A percentile compares a stretch with the other conserved stretches of the same genome.
phyloP scores from a whole-genome alignment of 2,113 vertebrate genomes.

The Xyliphius kryptos region DNA sequence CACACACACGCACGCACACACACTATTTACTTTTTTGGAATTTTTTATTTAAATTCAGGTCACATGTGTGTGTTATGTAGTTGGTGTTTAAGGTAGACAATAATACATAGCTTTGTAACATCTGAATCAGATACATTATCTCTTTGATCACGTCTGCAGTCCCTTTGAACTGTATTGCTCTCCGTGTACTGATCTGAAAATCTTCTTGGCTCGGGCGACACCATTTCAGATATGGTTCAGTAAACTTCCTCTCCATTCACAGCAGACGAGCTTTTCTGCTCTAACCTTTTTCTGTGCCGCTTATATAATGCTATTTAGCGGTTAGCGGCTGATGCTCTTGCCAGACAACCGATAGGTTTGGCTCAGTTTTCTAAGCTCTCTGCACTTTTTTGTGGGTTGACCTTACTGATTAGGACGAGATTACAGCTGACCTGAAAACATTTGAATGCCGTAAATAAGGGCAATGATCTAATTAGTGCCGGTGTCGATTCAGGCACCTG shows the following conservation, averaged over 20 bases:
- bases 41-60: too few species aligned
- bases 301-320: conserved; percentile 28
- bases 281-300: conserved; percentile 24
- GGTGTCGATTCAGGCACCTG: conserved; percentile 16
- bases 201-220: conserved; percentile 9
- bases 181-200: conserved; percentile 8
- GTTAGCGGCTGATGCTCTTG: conserved; percentile 22
- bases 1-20: too few species aligned
- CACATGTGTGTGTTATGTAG: too few species aligned
- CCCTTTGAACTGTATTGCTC: background rate
- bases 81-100: too few species aligned
- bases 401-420: conserved; percentile 45
- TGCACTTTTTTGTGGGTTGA: conserved; percentile 42
- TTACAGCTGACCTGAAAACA: conserved; percentile 47
- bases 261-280: background rate
- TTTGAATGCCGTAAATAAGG: conserved; percentile 46
- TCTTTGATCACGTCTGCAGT: too few species aligned
- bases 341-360: conserved; percentile 15
- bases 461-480: conserved; percentile 42
- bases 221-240: conserved; percentile 22
- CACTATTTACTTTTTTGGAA: too few species aligned
- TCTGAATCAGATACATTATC: too few species aligned
- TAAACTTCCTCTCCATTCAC: conserved; percentile 20
- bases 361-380: conserved; percentile 13
- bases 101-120: too few species aligned